Evolutionary conservation across 2,888 invertebrate genomes (phyloP).

Genomic region (Onchidella celtica): DNA sequence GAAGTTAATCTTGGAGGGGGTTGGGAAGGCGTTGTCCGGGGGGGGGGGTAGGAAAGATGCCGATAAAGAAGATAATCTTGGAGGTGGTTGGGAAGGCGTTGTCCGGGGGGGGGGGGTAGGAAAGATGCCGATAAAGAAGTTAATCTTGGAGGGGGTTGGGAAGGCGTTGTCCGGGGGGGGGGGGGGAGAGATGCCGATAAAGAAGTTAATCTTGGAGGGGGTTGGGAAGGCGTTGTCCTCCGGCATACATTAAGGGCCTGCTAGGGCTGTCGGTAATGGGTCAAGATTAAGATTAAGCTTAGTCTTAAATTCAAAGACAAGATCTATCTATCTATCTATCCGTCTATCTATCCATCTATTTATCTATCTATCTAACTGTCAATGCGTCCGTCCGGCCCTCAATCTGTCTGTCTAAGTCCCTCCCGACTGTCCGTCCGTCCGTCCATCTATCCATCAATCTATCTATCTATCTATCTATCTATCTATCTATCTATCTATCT

Average conservation of each 20-base stretch:
- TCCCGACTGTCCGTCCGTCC: background rate
- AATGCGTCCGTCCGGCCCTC: background rate
- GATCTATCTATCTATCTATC: no score
- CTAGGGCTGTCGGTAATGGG: no score
- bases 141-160: background rate
- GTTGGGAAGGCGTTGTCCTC: background rate
- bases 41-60: background rate
- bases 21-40: no score
- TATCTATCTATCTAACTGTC: no score
- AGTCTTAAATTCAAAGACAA: no score
- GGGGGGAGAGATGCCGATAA: background rate
- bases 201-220: background rate
- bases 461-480: background rate
- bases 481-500: background rate
- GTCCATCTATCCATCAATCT: no score
- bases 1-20: no score
- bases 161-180: background rate
- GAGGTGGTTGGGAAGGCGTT: background rate
- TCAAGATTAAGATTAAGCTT: no score
- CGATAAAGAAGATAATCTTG: background rate
- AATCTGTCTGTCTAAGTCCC: background rate
- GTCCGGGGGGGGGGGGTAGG: background rate
- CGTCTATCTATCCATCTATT: no score
- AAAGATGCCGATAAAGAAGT: conserved; percentile 9
- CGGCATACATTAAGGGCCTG: no score